A percentile compares a stretch with the other conserved stretches of the same genome.
These are phyloP conservation scores for Melikaiella ostensackeni DNA, from an alignment of 2,888 invertebrate genomes.

Conservation along the genomic window DNA sequence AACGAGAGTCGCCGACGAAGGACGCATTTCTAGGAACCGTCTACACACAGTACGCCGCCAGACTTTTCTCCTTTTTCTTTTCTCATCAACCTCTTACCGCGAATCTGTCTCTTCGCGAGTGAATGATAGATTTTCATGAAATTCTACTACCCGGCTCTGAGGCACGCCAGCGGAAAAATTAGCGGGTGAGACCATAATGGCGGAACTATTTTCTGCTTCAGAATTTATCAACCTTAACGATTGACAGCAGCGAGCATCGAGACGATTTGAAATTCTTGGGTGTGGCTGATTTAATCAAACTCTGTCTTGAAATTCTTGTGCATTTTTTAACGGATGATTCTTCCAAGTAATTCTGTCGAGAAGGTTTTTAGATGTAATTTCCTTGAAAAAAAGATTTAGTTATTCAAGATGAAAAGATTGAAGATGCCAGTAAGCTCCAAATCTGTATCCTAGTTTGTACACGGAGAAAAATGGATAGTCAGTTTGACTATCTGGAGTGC, in stretches of 20 bases:
- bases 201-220: conserved; percentile 37
- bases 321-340: conserved; percentile 11
- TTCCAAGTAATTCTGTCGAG: neutral
- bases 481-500: too few relatives aligned
- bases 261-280: conserved; percentile 33
- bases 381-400: neutral
- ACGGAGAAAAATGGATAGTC: too few relatives aligned
- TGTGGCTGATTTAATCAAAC: conserved; percentile 32
- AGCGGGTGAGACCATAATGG: conserved; percentile 32
- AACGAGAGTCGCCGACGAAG: conserved; percentile 46
- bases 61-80: conserved; percentile 27
- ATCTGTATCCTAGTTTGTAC: too few relatives aligned
- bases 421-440: too few relatives aligned
- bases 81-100: conserved; percentile 36
- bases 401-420: neutral
- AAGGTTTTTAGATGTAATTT: neutral
- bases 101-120: conserved; percentile 36
- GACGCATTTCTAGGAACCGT: conserved; percentile 46
- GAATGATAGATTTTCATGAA: conserved; percentile 40
- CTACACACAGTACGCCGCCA: neutral
- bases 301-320: conserved; percentile 12
- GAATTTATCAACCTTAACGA: conserved; percentile 37
- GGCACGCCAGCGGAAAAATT: conserved; percentile 32
- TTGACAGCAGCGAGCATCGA: conserved; percentile 15
- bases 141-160: conserved; percentile 31